Evolutionary conservation across 2,113 vertebrate genomes (phyloP), one percentile per base, ranked within the genome.

Genomic region (Spheniscus mendiculus): DNA sequence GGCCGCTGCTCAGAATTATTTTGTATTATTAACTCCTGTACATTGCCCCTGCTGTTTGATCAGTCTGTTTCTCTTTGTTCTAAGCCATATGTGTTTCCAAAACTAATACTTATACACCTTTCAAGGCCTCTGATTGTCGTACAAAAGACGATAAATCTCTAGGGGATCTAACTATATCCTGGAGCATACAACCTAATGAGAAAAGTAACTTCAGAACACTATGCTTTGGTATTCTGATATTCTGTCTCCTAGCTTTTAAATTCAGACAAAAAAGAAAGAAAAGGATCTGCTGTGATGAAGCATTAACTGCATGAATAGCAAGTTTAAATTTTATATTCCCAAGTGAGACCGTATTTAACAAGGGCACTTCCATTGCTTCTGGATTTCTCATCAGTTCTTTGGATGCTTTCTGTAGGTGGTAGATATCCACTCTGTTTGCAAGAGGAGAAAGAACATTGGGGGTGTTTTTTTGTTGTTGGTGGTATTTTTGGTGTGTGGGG

Each of bases 11-110:
- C 87, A 89, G 95, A 93, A 94, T 97, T 96, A 96, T 97, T 97
- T 97, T 95, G 95, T 97, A 87, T 95, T 97, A 95, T 95, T 95
- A 93, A 97, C 96, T 97, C 89, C 90, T 69, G 83, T 97, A 94
- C 93, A 83, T 97, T 74, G 87, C 90, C 87, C 92, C 94, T 0
- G 36, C 91, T 92, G 91, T 96, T 97, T 97, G 97, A 97, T 97
- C 96, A 94, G 93, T 30, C 91, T 90, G 55, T 67, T 96, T 94
- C 93, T 72, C 90, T 97, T 97, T 97, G 96, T 97, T 97, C 94
- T 95, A 71, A 93, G 93, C 96, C 92, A 95, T 95, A 83, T 97
- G 95, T 96, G 95, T 97, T 97, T 91, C 94, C 92, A 96, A 96
- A 96, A 96, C 95, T 90, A 91, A 90, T 91, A 95, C 94, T 89